These are phyloP conservation scores for Melospiza georgiana DNA, from an alignment of 2,113 vertebrate genomes.

Conservation along the genomic window DNA sequence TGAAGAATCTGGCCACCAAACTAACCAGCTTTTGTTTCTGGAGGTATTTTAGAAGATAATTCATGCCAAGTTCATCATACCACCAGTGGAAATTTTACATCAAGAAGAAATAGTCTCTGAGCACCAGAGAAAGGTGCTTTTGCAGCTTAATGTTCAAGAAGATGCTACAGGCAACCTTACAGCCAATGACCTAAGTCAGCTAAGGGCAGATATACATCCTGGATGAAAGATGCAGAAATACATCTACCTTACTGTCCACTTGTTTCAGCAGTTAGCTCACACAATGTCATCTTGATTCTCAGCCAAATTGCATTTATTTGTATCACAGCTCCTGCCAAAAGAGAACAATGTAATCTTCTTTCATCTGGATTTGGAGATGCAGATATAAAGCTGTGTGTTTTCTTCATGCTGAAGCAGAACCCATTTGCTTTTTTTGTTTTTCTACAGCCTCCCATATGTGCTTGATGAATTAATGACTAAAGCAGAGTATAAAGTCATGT, in stretches of 20 bases:
- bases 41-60: neutral
- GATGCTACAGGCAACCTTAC: neutral
- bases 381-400: neutral
- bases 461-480: constrained; percentile 1
- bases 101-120: neutral
- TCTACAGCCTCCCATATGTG: neutral
- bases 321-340: neutral
- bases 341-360: neutral
- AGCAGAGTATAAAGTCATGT: neutral
- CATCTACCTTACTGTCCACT: neutral
- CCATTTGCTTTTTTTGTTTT: neutral
- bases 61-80: neutral
- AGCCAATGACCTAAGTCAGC: neutral
- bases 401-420: constrained; percentile 9
- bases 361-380: neutral
- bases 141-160: neutral
- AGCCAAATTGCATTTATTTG: neutral
- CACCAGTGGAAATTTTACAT: neutral
- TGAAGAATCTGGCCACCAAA: neutral
- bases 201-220: neutral
- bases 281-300: neutral
- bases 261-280: neutral
- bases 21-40: neutral
- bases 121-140: neutral
- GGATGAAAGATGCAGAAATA: neutral